Percentiles rank a stretch among this genome's conserved stretches.
Evolutionary conservation across 30 jellyfish, hydroid and myxozoan species (phyloP).

Genomic region (Hydra vulgaris): DNA sequence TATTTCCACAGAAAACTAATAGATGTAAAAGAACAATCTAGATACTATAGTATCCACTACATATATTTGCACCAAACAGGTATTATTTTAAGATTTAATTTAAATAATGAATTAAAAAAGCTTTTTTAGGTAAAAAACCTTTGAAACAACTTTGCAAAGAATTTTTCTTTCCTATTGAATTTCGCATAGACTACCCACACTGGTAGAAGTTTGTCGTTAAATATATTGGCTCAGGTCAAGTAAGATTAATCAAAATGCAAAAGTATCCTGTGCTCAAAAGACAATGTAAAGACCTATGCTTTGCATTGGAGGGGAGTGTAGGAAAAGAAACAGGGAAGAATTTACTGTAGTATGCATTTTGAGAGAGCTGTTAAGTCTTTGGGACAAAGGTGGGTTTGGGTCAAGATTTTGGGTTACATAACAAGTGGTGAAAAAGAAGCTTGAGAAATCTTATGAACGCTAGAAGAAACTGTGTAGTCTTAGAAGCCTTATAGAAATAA

Average conservation of each 20-base stretch:
- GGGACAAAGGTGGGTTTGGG: not conserved
- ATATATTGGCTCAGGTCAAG: not conserved
- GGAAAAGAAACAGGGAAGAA: not conserved
- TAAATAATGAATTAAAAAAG: no score
- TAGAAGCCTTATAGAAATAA: not conserved
- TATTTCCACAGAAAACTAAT: not conserved
- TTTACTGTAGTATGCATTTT: not conserved
- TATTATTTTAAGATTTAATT: no score
- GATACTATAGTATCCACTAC: not conserved
- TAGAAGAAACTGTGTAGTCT: not conserved
- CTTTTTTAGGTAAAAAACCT: not conserved
- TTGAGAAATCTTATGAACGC: not conserved
- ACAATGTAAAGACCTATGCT: not conserved
- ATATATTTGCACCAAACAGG: not conserved
- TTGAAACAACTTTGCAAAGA: not conserved
- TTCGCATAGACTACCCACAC: not conserved
- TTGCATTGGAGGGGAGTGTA: not conserved
- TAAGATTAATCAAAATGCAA: not conserved
- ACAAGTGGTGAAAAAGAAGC: not conserved
- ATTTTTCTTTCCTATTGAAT: no score
- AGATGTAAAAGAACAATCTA: not conserved
- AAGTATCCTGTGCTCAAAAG: not conserved
- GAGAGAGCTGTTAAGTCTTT: not conserved
- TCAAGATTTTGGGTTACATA: not conserved
- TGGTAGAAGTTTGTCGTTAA: not conserved